Conservation (phyloP, 2,113 vertebrate species). For the Colius striatus region DNA sequence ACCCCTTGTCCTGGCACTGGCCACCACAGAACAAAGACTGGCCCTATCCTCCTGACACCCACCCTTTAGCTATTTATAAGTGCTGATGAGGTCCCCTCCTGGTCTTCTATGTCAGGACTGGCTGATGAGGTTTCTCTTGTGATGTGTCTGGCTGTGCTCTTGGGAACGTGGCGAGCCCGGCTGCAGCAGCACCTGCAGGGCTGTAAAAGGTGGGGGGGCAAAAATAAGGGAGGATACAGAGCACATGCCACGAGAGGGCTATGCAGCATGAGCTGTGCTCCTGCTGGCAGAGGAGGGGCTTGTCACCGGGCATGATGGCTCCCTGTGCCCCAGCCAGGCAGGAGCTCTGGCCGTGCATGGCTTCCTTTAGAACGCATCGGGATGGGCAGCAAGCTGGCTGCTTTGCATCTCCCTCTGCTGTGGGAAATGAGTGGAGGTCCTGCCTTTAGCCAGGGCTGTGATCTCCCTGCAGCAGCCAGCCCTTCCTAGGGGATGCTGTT, state of each 20-base stretch:
- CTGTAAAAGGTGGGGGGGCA: background rate
- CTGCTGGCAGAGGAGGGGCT: background rate
- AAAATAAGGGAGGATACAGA: fast-evolving
- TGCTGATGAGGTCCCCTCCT: no score
- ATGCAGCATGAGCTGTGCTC: fast-evolving
- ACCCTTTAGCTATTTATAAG: no score
- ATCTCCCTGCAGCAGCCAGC: background rate
- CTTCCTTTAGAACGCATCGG: background rate
- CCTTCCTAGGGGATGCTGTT: background rate
- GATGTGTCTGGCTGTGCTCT: fast-evolving
- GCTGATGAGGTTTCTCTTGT: fast-evolving
- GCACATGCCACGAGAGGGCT: background rate
- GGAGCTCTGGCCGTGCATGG: fast-evolving
- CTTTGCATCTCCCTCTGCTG: background rate
- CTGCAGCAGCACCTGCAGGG: fast-evolving
- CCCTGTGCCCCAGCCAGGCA: background rate
- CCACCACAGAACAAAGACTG: no score
- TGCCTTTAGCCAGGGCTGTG: fast-evolving
- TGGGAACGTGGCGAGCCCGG: fast-evolving
- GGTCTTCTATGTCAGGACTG: fast-evolving
- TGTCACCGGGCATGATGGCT: background rate
- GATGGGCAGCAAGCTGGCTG: fast-evolving
- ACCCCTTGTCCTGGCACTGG: no score
- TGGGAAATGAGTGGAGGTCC: fast-evolving
- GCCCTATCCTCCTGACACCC: no score